A percentile compares a stretch with the other conserved stretches of the same genome.
Evolutionary conservation across 2,113 vertebrate genomes (phyloP).

Genomic region (Petrocephalus zakoni): DNA sequence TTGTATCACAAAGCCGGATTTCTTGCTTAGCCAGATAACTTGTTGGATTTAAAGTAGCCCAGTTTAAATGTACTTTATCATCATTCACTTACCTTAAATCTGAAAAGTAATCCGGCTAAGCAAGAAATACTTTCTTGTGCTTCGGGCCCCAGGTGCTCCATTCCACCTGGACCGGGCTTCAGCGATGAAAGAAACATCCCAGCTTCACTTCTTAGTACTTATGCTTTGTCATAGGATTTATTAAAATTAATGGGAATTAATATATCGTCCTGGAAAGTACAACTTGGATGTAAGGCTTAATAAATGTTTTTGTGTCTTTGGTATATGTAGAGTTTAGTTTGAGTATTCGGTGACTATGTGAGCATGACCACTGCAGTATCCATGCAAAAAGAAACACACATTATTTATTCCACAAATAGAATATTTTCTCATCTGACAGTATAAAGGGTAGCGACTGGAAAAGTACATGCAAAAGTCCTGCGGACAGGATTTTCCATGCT

Average conservation of each 20-base stretch:
- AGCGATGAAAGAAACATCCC: neutral
- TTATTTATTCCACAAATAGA: conserved; percentile 27
- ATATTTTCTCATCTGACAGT: conserved; percentile 20
- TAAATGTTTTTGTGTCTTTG: neutral
- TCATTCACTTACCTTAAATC: neutral
- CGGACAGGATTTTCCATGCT: conserved; percentile 27
- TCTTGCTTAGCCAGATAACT: neutral
- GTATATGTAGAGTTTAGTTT: neutral
- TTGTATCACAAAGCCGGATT: too few species aligned
- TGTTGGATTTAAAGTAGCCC: neutral
- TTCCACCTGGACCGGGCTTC: neutral
- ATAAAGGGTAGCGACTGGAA: conserved; percentile 23
- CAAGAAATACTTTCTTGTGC: neutral
- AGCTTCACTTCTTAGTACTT: neutral
- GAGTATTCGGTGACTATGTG: neutral
- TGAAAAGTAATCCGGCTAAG: neutral
- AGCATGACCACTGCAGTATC: neutral
- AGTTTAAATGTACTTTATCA: neutral
- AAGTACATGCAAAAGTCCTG: conserved; percentile 26
- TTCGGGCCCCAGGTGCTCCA: neutral
- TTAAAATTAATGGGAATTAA: neutral
- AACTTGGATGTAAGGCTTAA: neutral
- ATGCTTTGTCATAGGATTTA: neutral
- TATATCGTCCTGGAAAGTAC: neutral
- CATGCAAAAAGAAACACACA: conserved; percentile 6